phyloP scores from a whole-genome alignment of 1,140 invertebrate species.

The Leptestheria dahalacensis region DNA sequence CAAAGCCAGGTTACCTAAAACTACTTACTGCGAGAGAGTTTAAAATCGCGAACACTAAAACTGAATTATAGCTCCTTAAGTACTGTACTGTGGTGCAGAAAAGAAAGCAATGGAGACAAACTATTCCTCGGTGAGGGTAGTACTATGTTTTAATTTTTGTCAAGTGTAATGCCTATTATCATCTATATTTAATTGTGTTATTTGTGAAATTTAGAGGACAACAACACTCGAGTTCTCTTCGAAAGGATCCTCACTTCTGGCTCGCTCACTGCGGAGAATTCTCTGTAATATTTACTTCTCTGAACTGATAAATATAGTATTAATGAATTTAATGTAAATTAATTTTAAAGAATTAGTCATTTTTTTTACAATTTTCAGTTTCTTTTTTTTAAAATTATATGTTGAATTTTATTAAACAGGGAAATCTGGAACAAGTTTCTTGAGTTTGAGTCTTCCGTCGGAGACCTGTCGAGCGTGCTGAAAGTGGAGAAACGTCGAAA shows the following conservation, averaged over 20 bases:
- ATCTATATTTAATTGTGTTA: slow-evolving; percentile 5
- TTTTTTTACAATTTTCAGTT: slow-evolving; percentile 7
- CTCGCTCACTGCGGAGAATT: slow-evolving; percentile 78
- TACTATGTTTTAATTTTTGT: not conserved
- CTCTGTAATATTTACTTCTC: slow-evolving; percentile 50
- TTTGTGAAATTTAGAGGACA: slow-evolving; percentile 63
- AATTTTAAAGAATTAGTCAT: slow-evolving; percentile 12
- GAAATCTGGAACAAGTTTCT: slow-evolving; percentile 98
- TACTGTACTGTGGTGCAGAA: too few species aligned
- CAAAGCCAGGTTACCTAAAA: too few species aligned
- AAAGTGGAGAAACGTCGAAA: slow-evolving; percentile 92
- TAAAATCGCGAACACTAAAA: too few species aligned
- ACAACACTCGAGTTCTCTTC: slow-evolving; percentile 94
- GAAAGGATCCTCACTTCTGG: slow-evolving; percentile 89
- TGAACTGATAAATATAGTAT: too few species aligned
- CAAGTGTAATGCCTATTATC: not conserved
- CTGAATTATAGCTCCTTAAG: too few species aligned
- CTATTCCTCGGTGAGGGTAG: too few species aligned
- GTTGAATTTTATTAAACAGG: too few species aligned
- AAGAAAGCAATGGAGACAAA: too few species aligned
- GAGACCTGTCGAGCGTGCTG: slow-evolving; percentile 90
- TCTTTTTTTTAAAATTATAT: slow-evolving; percentile 8
- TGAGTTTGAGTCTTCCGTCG: slow-evolving; percentile 97
- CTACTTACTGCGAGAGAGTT: not conserved
- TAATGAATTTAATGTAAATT: too few species aligned